These are phyloP conservation scores for Tragelaphus buxtoni DNA, from an alignment of 2,113 vertebrate genomes.

Conservation along the genomic window DNA sequence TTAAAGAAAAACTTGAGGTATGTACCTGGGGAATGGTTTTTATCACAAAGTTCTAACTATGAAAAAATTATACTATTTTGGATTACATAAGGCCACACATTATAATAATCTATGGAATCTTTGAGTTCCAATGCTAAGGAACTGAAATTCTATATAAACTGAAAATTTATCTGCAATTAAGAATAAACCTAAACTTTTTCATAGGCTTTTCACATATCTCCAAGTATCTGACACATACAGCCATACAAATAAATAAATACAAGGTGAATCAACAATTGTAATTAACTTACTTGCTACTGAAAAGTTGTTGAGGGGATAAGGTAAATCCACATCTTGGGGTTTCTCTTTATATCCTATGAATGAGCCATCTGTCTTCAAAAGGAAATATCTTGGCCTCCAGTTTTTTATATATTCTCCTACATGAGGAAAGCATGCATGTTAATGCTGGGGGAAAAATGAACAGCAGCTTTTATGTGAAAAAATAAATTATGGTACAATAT, in stretches of 20 bases:
- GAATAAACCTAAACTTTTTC: not conserved
- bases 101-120: not conserved
- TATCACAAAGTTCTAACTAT: not conserved
- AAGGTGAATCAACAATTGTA: slow-evolving; percentile 7
- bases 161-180: not conserved
- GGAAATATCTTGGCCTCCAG: slow-evolving; percentile 98
- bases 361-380: slow-evolving; percentile 98
- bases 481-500: slow-evolving; percentile 35
- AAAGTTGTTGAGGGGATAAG: slow-evolving; percentile 99
- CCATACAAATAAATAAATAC: not conserved
- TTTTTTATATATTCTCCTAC: slow-evolving; percentile 99
- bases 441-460: slow-evolving; percentile 50
- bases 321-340: slow-evolving; percentile 97
- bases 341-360: slow-evolving; percentile 99
- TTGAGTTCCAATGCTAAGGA: not conserved
- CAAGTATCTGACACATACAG: not conserved
- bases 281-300: slow-evolving; percentile 95
- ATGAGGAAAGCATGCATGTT: slow-evolving; percentile 68
- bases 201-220: not conserved
- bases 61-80: not conserved
- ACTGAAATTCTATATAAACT: not conserved
- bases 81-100: not conserved
- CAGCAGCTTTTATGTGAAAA: slow-evolving; percentile 57
- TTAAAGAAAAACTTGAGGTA: not conserved
- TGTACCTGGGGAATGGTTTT: not conserved